These are phyloP conservation scores for Leuciscus idus DNA, from an alignment of 2,113 vertebrate species.

Conservation along the genomic window DNA sequence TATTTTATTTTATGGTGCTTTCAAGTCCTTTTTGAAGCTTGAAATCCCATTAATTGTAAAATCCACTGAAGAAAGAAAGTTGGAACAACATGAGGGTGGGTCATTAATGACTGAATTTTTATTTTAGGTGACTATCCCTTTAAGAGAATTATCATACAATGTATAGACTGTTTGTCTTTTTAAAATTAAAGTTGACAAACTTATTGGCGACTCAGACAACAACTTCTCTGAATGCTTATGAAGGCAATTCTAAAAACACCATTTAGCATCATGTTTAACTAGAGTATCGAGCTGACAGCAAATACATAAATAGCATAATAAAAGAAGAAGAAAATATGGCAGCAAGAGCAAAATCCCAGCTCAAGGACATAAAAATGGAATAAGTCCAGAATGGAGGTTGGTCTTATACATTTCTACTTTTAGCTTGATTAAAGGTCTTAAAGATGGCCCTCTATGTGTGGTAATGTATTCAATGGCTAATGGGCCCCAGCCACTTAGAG, in stretches of 20 bases:
- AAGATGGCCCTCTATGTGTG: neutral
- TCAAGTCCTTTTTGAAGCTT: neutral
- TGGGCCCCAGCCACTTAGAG: conserved; percentile 17
- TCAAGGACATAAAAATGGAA: neutral
- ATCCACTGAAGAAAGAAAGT: neutral
- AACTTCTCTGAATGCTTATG: neutral
- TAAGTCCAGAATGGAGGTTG: neutral
- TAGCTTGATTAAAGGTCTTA: conserved; percentile 45
- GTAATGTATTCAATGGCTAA: conserved; percentile 41
- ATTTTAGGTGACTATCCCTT: neutral
- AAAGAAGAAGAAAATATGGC: neutral
- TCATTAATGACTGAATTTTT: neutral
- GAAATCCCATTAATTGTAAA: neutral
- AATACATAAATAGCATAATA: neutral
- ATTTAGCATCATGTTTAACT: neutral
- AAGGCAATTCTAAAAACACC: neutral
- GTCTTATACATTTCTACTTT: conserved; percentile 12
- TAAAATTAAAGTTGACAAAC: neutral
- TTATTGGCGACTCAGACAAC: neutral
- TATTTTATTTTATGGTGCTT: neutral
- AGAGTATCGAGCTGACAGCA: neutral
- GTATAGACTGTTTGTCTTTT: neutral
- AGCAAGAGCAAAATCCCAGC: neutral
- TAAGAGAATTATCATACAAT: neutral
- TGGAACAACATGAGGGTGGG: neutral